Base-by-base conservation (phyloP, 92 coral and sea anemone species). In the Actinostola sp. region DNA sequence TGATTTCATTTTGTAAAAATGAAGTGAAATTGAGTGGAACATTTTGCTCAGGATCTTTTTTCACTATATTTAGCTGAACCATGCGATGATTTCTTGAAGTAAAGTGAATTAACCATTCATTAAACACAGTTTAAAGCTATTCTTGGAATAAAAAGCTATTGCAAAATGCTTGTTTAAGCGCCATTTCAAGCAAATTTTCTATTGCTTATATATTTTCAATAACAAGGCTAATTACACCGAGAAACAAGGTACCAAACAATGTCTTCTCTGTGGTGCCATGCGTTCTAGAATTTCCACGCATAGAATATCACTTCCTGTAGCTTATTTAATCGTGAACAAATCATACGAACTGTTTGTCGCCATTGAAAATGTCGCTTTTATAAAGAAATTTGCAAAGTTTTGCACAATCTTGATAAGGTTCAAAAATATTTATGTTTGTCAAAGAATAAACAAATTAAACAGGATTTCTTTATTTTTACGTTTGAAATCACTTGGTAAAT, bases 121-220 rank as follows among this genome's bases (percentile, higher is more conserved):
- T 4, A 46, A 7, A 46, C 19, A 6, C 3, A 13, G 5, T 46
- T 19, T 46, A 46, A 4, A 19, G 53, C 15, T 46, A 46, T 46
- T 46, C 53, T 46, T 6, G 19, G 53, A 46, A 2, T 16, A 17
- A 46, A 46, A 7, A 13, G 19, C 15, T 46, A 17, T 46, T 46
- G 53, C 3, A 46, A 46, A 13, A 46, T 19, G 23, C 3, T 7
- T 13, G 42, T 36, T 36, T 36, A 46, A 46, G 53, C 23, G 53
- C 53, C 17, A 46, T 19, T 19, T 46, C 19, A 4, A 19, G 63
- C 19, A 11, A 3, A 50, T 7, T 68, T 51, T 51, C 13, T 12
- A 43, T 49, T 68, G 62, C 51, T 68, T 49, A 68, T 34, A n/a
- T 50, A 57, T 57, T 1, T 68, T 25, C 48, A 49, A 68, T 51